Base-by-base conservation (phyloP, 2,113 vertebrate species). In the Myocastor coypus region DNA sequence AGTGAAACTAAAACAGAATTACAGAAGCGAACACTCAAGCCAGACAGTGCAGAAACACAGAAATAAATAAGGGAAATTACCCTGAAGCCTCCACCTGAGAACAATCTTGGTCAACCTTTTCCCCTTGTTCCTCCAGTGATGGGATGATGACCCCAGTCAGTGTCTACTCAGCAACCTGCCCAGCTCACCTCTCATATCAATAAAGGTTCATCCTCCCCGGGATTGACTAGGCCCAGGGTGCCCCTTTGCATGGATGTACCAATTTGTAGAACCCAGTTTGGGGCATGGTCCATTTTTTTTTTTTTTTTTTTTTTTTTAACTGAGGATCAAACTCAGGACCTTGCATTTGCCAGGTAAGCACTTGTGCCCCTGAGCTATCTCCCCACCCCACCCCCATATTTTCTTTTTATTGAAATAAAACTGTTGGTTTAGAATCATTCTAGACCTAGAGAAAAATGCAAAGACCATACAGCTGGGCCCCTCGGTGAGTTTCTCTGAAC, bases 221-320 rank as follows among this genome's bases (percentile, higher is more conserved):
- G 91, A 88, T 12, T 69, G 20, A 20, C 20, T 0, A 22, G 46
- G 80, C 92, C 59, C 30, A 0, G 17, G 64, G 42, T 66, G 2
- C 57, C 5, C 22, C 34, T 69, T 82, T 64, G 2, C 7, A 19
- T n/a, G 8, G 68, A 37, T n/a, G 17, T 20, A 20, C 34, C 34
- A 9, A 7, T 20, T 17, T 6, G 13, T n/a, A 81, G 96, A 93
- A 93, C 90, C 87, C 71, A 55, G 32, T 95, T 94, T 93, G 26
- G 37, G 0, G 40, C 59, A 87, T 92, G 80, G 86, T 84, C 97
- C 96, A 80, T 71, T 85, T 66, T 87, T 86, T 59, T 89, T 26
- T 71, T 85, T 66, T 87, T 86, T 59, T 89, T 26, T 46, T 46
- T 46, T 46, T 46, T 46, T 8, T 5, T 4, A 46, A 46, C 46